These are phyloP conservation scores for Scolopax rusticola DNA, from an alignment of 2,797 vertebrate genomes.

Conservation along the genomic window DNA sequence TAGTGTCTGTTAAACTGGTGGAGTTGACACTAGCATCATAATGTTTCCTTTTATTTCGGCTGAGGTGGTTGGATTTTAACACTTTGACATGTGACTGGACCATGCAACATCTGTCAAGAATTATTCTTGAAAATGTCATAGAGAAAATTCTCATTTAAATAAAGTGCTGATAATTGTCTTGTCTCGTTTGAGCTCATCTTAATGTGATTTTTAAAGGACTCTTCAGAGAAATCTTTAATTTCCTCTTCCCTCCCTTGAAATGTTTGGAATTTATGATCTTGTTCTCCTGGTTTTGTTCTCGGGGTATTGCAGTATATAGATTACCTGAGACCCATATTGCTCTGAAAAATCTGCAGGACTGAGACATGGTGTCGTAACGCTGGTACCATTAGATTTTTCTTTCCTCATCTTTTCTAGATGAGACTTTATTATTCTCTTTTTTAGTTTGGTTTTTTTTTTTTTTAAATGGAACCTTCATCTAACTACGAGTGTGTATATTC, in stretches of 20 bases:
- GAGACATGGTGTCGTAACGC: background rate
- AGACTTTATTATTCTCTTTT: background rate
- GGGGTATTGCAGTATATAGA: background rate
- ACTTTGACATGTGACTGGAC: background rate
- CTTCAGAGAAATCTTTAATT: constrained; percentile 31
- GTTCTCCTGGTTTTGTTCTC: background rate
- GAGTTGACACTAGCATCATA: constrained; percentile 28
- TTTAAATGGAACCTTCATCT: background rate
- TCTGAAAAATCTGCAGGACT: constrained; percentile 51
- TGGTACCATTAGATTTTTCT: background rate
- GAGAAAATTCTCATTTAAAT: constrained; percentile 21
- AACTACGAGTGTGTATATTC: background rate
- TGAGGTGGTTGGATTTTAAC: constrained; percentile 18
- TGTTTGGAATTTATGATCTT: background rate
- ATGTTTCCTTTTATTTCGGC: constrained; percentile 38
- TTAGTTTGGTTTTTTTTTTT: background rate
- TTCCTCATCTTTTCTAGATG: background rate
- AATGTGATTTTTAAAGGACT: constrained; percentile 17
- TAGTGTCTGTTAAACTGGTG: constrained; percentile 54
- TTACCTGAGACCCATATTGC: background rate
- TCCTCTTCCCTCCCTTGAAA: constrained; percentile 36
- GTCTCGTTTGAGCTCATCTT: background rate
- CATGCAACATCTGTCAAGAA: background rate
- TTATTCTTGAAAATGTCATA: background rate
- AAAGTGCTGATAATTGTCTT: background rate